Conservation (phyloP, 2,888 invertebrate species). For the Ceramica pisi region DNA sequence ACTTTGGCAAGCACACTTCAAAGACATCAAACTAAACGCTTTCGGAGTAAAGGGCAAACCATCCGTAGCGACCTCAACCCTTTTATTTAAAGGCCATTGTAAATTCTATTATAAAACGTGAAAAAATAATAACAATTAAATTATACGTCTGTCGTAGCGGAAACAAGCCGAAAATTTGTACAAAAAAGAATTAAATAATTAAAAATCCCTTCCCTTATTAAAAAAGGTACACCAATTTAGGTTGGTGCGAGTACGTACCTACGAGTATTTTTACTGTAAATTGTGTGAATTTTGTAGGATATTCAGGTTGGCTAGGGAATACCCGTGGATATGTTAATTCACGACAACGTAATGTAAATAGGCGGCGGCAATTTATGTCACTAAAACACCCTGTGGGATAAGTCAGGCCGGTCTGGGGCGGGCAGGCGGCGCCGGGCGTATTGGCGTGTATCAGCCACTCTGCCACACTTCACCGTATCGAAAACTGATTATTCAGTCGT, state of each 20-base stretch:
- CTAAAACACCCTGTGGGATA: conserved; percentile 83
- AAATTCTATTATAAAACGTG: conserved; percentile 51
- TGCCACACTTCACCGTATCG: conserved; percentile 62
- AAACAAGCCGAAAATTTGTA: conserved; percentile 57
- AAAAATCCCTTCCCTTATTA: conserved; percentile 68
- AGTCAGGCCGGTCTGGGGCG: conserved; percentile 68
- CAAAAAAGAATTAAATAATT: conserved; percentile 68
- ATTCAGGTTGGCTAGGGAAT: conserved; percentile 85
- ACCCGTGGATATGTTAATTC: conserved; percentile 88
- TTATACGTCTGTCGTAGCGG: conserved; percentile 55
- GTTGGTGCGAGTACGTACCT: conserved; percentile 40
- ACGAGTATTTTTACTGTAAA: conserved; percentile 60
- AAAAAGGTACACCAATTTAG: conserved; percentile 72
- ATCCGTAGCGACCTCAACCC: conserved; percentile 9
- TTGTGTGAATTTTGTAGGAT: conserved; percentile 71
- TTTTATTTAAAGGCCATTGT: conserved; percentile 41
- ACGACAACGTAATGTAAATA: conserved; percentile 86
- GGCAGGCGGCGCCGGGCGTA: conserved; percentile 27
- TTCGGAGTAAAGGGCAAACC: conserved; percentile 27
- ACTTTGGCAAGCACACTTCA: conserved; percentile 9
- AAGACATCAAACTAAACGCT: conserved; percentile 29
- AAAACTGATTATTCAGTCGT: conserved; percentile 78
- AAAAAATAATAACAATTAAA: conserved; percentile 56
- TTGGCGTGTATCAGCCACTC: conserved; percentile 11
- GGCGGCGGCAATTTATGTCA: conserved; percentile 86